Evolutionary conservation across 2,888 invertebrate species (phyloP).

Genomic region (Nycteola revayana): DNA sequence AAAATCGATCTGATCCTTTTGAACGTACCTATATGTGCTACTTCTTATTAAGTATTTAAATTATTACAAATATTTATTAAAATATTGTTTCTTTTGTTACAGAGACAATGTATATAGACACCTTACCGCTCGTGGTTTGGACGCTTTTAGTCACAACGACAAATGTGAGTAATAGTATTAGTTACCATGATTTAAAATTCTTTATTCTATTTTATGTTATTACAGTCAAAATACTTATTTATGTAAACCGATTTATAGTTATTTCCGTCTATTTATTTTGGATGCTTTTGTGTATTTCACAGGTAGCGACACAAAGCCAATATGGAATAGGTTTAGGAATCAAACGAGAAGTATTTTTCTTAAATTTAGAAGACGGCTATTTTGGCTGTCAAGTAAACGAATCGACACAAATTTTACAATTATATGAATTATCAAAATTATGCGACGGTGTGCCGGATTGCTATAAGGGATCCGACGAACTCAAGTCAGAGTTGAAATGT

Average conservation of each 20-base stretch:
- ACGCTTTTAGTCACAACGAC: slow-evolving; percentile 90
- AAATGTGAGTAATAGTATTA: slow-evolving; percentile 85
- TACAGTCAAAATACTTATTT: no score
- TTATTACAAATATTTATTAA: slow-evolving; percentile 1
- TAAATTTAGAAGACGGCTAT: slow-evolving; percentile 98
- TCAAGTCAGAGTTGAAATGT: slow-evolving; percentile 94
- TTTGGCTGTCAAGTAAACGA: slow-evolving; percentile 99
- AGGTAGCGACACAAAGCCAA: slow-evolving; percentile 89
- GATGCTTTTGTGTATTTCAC: slow-evolving; percentile 51
- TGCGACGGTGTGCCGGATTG: slow-evolving; percentile 96
- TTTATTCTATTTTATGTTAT: no score
- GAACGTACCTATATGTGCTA: no score
- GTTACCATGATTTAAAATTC: no score
- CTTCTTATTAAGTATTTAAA: no score
- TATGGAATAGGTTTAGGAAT: slow-evolving; percentile 91
- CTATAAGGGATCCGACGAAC: slow-evolving; percentile 95
- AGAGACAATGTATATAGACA: slow-evolving; percentile 94
- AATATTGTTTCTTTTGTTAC: slow-evolving; percentile 80
- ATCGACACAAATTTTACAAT: slow-evolving; percentile 96
- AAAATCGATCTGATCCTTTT: no score
- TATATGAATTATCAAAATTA: slow-evolving; percentile 96
- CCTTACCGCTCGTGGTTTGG: slow-evolving; percentile 96
- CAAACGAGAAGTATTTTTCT: slow-evolving; percentile 96
- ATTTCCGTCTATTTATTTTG: slow-evolving; percentile 12
- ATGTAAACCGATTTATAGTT: no score